A percentile compares a stretch with the other conserved stretches of the same genome.
Conservation (phyloP, 2,888 invertebrate species). For the Leptinotarsa haldemani region DNA sequence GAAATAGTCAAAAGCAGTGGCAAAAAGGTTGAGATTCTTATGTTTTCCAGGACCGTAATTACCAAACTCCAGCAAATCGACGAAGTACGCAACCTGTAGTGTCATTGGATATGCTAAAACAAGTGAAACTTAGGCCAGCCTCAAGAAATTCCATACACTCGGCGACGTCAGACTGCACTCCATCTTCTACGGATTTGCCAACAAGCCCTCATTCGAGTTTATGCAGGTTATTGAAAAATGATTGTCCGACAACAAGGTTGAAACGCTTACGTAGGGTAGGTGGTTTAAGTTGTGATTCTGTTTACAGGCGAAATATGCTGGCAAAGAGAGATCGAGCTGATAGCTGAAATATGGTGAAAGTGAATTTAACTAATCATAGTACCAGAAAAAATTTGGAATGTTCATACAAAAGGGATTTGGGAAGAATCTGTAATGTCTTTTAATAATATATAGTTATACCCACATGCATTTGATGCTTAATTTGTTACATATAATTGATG, state of each 20-base stretch:
- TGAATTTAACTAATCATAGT: no score
- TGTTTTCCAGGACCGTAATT: constrained; percentile 50
- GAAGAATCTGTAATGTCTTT: neutral
- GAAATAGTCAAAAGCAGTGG: neutral
- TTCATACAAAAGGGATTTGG: neutral
- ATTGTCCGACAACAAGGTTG: constrained; percentile 53
- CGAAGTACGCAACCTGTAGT: constrained; percentile 54
- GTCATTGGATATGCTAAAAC: constrained; percentile 57
- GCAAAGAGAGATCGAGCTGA: constrained; percentile 40
- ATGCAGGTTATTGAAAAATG: constrained; percentile 54
- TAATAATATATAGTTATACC: constrained; percentile 1
- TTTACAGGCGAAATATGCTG: constrained; percentile 53
- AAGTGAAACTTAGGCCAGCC: constrained; percentile 59
- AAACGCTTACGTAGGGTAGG: constrained; percentile 57
- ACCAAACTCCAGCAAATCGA: constrained; percentile 36
- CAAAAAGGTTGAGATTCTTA: neutral
- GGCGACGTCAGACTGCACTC: constrained; percentile 42
- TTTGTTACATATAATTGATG: neutral
- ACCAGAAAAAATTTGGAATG: neutral
- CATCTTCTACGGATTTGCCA: constrained; percentile 41
- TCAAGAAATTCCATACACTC: constrained; percentile 40
- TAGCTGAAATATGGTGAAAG: constrained; percentile 23
- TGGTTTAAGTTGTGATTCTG: constrained; percentile 60
- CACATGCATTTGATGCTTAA: neutral
- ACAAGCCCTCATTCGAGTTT: constrained; percentile 59